Percentiles rank a stretch among this genome's conserved stretches.
Evolutionary conservation across 2,888 invertebrate genomes (phyloP).

Genomic region (Cataglyphis altisquamis): DNA sequence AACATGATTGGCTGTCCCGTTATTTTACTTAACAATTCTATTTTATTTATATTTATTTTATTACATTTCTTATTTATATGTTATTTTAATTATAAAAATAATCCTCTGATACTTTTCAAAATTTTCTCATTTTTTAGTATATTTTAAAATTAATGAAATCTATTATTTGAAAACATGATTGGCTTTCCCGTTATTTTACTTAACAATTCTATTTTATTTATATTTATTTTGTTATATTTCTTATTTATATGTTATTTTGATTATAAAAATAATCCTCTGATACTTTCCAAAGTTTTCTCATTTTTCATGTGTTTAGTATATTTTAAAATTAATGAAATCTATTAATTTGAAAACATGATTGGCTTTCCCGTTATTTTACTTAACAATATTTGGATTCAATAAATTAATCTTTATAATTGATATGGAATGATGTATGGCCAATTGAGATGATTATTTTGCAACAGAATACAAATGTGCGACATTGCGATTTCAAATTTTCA

Average conservation of each 20-base stretch:
- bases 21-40: not conserved
- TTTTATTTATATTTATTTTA: not conserved
- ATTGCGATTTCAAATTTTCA: not conserved
- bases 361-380: not conserved
- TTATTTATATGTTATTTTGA: too few relatives aligned
- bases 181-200: not conserved
- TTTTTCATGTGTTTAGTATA: not conserved
- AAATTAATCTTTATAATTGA: not conserved
- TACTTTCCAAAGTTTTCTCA: not conserved
- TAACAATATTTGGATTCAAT: slow-evolving; percentile 3
- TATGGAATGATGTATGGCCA: not conserved
- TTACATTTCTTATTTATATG: not conserved
- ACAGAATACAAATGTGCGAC: not conserved
- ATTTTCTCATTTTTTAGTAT: not conserved
- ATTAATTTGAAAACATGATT: not conserved
- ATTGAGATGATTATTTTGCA: not conserved
- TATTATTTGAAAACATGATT: not conserved
- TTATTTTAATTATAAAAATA: not conserved
- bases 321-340: not conserved
- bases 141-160: not conserved
- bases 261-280: not conserved
- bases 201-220: not conserved
- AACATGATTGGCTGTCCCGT: not conserved
- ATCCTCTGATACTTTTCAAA: not conserved
- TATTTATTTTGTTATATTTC: not conserved